These are phyloP conservation scores for Macrobrachium rosenbergii DNA, from an alignment of 1,140 invertebrate genomes.

Conservation along the genomic window DNA sequence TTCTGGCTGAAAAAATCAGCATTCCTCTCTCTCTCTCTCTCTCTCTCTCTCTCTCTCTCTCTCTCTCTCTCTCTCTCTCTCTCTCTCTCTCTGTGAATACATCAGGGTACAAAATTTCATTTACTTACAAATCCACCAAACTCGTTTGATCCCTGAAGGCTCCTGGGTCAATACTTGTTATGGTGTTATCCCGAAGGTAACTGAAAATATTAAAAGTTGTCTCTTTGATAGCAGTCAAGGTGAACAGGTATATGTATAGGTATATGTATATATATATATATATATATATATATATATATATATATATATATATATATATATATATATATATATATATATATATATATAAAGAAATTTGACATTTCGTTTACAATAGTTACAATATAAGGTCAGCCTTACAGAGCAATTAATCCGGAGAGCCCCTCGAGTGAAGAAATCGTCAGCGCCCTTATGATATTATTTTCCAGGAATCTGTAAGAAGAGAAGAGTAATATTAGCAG, in stretches of 20 bases:
- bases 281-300: slow-evolving; percentile 4
- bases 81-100: neutral
- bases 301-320: slow-evolving; percentile 15
- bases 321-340: neutral
- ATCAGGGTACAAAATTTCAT: neutral
- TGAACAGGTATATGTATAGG: neutral
- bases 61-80: slow-evolving; percentile 2
- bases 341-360: too few relatives aligned
- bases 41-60: slow-evolving; percentile 31
- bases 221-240: neutral
- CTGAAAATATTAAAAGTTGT: neutral
- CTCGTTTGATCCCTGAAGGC: neutral
- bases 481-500: too few relatives aligned
- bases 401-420: too few relatives aligned
- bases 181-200: neutral
- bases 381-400: too few relatives aligned
- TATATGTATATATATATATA: neutral
- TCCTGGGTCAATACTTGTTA: neutral
- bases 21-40: slow-evolving; percentile 6
- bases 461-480: too few relatives aligned
- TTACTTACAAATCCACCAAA: neutral
- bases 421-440: too few relatives aligned
- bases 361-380: too few relatives aligned
- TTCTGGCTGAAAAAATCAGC: neutral
- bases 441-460: too few relatives aligned